These are phyloP conservation scores for Epizoanthus ramosus DNA, from an alignment of 92 coral and sea anemone species.

Conservation along the genomic window DNA sequence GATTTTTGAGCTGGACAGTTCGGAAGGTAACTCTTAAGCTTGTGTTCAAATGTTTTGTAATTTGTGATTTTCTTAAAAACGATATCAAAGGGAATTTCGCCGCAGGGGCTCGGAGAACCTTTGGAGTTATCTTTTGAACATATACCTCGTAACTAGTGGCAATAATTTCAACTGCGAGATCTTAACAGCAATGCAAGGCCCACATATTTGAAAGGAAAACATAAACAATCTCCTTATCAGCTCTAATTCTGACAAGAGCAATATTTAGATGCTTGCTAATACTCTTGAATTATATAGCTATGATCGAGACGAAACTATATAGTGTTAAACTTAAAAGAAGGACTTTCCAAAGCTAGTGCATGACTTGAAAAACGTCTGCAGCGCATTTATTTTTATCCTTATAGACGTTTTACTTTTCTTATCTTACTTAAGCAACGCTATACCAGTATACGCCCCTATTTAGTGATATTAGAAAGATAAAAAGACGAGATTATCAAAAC, in stretches of 20 bases:
- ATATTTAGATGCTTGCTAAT: too few relatives aligned
- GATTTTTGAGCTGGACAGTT: too few relatives aligned
- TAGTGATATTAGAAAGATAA: background rate
- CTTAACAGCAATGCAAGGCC: background rate
- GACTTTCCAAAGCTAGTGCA: too few relatives aligned
- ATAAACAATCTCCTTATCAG: background rate
- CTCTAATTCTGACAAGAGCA: background rate
- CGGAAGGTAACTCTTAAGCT: too few relatives aligned
- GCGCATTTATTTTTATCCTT: background rate
- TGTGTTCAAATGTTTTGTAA: background rate
- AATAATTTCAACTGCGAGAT: background rate
- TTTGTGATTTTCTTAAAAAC: background rate
- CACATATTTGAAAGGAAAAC: background rate
- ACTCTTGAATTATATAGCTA: too few relatives aligned
- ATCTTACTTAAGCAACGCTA: background rate
- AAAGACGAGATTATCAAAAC: constrained; percentile 2
- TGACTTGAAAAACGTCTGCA: too few relatives aligned
- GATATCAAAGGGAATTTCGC: background rate
- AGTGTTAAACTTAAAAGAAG: too few relatives aligned
- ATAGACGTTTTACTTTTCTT: background rate
- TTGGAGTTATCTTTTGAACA: background rate
- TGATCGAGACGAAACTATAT: background rate
- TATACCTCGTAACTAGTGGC: background rate
- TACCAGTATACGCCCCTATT: background rate
- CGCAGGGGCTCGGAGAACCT: background rate